phyloP scores from a whole-genome alignment of 2,797 vertebrate genomes.

The Thaleichthys pacificus region DNA sequence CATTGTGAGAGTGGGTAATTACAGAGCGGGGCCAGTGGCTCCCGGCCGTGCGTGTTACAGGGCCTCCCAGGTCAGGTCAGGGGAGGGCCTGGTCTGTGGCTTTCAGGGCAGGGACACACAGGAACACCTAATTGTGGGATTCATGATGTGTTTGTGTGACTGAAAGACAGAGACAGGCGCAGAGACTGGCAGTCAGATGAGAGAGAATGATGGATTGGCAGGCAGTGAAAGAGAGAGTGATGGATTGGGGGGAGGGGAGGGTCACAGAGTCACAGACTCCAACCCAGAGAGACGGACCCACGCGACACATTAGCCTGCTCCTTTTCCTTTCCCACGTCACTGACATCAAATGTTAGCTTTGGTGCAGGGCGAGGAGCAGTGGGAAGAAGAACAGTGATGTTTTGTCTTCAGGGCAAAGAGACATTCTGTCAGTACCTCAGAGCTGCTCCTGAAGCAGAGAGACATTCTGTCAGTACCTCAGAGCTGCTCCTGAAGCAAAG shows the following conservation, averaged over 20 bases:
- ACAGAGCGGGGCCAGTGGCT: conserved; percentile 18
- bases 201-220: background rate
- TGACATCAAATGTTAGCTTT: conserved; percentile 14
- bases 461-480: no score
- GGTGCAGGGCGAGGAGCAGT: no score
- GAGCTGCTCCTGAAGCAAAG: no score
- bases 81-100: conserved; percentile 9
- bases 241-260: conserved; percentile 6
- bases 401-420: background rate
- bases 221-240: no score
- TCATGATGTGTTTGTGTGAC: background rate
- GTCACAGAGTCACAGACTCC: conserved; percentile 12
- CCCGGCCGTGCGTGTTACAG: conserved; percentile 24
- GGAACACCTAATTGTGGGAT: conserved; percentile 13
- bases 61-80: conserved; percentile 17
- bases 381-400: no score
- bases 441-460: conserved; percentile 52
- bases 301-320: conserved; percentile 21
- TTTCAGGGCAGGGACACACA: conserved; percentile 11
- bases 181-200: background rate
- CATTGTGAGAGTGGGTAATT: conserved; percentile 33
- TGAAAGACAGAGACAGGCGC: background rate
- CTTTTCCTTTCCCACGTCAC: conserved; percentile 59
- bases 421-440: conserved; percentile 62
- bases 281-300: conserved; percentile 1